phyloP scores from a whole-genome alignment of 2,888 invertebrate species.

The Ophion costatus region DNA sequence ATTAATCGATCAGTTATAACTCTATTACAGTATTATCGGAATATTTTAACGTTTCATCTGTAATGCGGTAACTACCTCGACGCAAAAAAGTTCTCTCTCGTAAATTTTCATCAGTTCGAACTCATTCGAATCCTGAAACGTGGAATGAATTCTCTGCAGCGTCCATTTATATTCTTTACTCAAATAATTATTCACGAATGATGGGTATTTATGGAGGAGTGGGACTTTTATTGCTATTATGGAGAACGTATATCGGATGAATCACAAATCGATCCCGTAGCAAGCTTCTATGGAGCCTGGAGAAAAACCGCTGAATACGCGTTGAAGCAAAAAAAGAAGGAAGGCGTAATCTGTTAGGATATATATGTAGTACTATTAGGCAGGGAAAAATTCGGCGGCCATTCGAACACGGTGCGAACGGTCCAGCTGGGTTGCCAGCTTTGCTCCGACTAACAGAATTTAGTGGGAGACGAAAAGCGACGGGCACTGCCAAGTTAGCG shows the following conservation, averaged over 20 bases:
- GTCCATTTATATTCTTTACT: background rate
- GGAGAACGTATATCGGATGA: background rate
- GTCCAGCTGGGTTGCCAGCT: conserved; percentile 42
- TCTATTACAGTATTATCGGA: no score
- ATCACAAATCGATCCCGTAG: conserved; percentile 21
- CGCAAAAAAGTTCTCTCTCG: no score
- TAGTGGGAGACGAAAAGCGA: conserved; percentile 58
- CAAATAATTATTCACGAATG: conserved; percentile 19
- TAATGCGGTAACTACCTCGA: no score
- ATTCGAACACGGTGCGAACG: conserved; percentile 43
- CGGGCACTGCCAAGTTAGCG: conserved; percentile 28
- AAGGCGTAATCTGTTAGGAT: conserved; percentile 35
- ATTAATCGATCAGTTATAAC: no score
- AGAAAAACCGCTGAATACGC: conserved; percentile 30
- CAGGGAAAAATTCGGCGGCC: conserved; percentile 38
- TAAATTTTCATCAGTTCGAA: no score
- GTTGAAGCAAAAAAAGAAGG: conserved; percentile 23
- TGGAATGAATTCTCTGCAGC: background rate
- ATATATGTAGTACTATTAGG: conserved; percentile 38
- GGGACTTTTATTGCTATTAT: conserved; percentile 13
- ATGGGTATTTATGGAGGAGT: background rate
- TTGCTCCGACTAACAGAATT: conserved; percentile 59
- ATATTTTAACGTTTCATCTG: no score
- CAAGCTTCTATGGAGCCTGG: background rate
- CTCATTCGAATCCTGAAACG: no score